These are phyloP conservation scores for Melipona quadrifasciata DNA, from an alignment of 1,140 invertebrate species.

Conservation along the genomic window DNA sequence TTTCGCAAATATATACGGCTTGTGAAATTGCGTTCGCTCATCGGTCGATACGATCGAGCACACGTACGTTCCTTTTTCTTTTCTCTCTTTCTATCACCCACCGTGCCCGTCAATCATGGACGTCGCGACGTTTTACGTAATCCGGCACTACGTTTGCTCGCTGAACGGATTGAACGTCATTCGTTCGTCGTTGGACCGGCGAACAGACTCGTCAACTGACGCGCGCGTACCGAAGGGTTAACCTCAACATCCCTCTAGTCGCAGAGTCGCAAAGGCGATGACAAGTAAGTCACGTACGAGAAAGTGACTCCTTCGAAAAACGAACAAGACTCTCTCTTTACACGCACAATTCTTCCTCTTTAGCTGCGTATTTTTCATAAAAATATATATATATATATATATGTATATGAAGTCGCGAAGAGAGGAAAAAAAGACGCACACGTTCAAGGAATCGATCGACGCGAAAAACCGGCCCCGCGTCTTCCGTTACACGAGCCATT, in stretches of 20 bases:
- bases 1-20: background rate
- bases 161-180: background rate
- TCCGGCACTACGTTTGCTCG: background rate
- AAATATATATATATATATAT: too few relatives aligned
- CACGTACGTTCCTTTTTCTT: background rate
- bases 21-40: background rate
- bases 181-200: too few relatives aligned
- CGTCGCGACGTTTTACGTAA: background rate
- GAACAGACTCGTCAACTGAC: too few relatives aligned
- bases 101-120: background rate
- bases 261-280: too few relatives aligned
- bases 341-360: background rate
- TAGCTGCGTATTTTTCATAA: too few relatives aligned
- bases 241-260: too few relatives aligned
- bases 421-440: background rate
- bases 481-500: slow-evolving; percentile 17
- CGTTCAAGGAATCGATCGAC: background rate
- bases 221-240: too few relatives aligned
- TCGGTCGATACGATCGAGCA: slow-evolving; percentile 10
- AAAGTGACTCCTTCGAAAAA: background rate
- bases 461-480: background rate
- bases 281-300: background rate
- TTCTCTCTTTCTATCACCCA: background rate
- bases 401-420: background rate
- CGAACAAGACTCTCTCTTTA: too few relatives aligned